A percentile compares a stretch with the other conserved stretches of the same genome.
These are phyloP conservation scores for Ancistrus triradiatus DNA, from an alignment of 2,113 vertebrate genomes.

Conservation along the genomic window DNA sequence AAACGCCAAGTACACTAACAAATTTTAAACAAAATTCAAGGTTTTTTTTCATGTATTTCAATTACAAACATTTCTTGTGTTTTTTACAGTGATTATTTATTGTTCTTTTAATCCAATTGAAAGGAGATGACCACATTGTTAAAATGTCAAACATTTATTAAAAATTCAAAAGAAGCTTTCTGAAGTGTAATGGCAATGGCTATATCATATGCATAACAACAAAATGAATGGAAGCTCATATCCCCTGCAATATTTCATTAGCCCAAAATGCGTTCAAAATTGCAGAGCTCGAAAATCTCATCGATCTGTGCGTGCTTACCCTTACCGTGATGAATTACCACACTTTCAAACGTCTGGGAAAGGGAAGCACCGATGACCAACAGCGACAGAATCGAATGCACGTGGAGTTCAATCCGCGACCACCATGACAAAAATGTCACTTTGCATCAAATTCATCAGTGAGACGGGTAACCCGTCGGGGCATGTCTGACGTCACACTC, in stretches of 20 bases:
- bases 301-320: not conserved
- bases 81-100: conserved; percentile 3
- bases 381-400: conserved; percentile 1
- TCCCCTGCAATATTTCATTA: conserved; percentile 1
- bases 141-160: not conserved
- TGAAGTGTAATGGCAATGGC: no score
- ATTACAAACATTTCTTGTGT: no score
- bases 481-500: conserved; percentile 2
- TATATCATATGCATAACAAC: no score
- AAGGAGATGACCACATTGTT: conserved; percentile 1
- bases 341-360: conserved; percentile 1
- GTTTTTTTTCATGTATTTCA: not conserved
- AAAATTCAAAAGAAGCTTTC: not conserved
- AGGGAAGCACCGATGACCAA: not conserved
- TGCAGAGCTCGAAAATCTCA: not conserved
- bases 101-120: conserved; percentile 4
- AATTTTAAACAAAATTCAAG: not conserved
- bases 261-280: not conserved
- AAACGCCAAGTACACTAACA: conserved; percentile 3
- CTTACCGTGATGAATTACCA: not conserved
- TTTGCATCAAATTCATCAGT: not conserved
- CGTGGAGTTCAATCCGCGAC: not conserved
- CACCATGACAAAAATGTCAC: not conserved
- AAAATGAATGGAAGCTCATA: conserved; percentile 5
- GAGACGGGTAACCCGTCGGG: not conserved